Evolutionary conservation across 2,888 invertebrate genomes (phyloP), one percentile per base, ranked within the genome.

Genomic region (Frankliniella intonsa): DNA sequence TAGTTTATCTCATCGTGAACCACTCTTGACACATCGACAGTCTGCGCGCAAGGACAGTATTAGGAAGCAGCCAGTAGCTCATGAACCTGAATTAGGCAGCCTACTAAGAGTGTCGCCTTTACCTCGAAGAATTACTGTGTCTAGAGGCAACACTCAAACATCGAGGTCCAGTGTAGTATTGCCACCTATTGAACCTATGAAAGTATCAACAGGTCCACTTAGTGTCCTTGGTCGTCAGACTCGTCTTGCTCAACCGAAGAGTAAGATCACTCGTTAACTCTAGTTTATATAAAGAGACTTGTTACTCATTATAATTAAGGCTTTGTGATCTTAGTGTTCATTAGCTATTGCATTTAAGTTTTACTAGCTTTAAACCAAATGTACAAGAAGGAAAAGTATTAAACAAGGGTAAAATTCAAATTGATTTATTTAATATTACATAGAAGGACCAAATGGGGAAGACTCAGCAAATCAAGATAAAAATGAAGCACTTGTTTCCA

Each of bases 371-470:
- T 19, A 55, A 55, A 55, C 17, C 19, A 19, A 5, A 55, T 55
- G 14, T 55, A 19, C 12, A 0, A 62, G 8, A 17, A 62, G 62
- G 62, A 62, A 62, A 62, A 17, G 17, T 14, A 22, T 69, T 76
- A 76, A 76, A 25, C 25, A 9, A 22, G 25, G 9, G 9, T 76
- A 76, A 22, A 76, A 76, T 76, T 76, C 25, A 25, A 76, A 76
- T 25, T 76, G 69, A 76, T 76, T 76, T 76, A 76, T 76, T 69
- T 22, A 25, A 25, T 76, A 76, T 76, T 76, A 25, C 69, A 25
- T 10, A 76, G 17, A 22, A 55, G 17, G 69, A 55, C 69, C 69
- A 76, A 76, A 76, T 76, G 69, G 69, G 69, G 69, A 76, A 76
- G 69, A 76, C 69, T 76, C 69, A 76, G 69, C 69, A 76, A 76